Evolutionary conservation across 2,888 invertebrate genomes (phyloP).

Genomic region (Nephrotoma guestfalica): DNA sequence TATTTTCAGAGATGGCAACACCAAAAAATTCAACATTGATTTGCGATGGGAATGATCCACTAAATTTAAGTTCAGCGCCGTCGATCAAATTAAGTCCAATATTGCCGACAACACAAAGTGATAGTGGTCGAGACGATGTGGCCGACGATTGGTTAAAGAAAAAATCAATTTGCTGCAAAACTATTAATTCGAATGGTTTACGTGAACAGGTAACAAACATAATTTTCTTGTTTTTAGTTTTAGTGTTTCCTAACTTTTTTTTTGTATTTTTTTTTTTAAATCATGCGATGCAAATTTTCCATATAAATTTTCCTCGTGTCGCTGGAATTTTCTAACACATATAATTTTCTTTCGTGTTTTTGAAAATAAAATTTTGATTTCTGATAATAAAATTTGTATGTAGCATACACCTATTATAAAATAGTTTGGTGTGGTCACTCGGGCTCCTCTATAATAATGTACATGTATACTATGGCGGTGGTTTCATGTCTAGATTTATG

Average conservation of each 20-base stretch:
- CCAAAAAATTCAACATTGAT: conserved; percentile 30
- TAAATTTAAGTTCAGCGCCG: conserved; percentile 4
- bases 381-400: not conserved
- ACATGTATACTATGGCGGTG: not conserved
- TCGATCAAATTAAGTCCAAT: conserved; percentile 24
- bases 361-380: not conserved
- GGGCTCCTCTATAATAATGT: not conserved
- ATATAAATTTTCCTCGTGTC: not conserved
- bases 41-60: conserved; percentile 18
- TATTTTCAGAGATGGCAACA: conserved; percentile 9
- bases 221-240: not conserved
- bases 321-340: not conserved
- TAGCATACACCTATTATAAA: not conserved
- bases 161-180: conserved; percentile 12
- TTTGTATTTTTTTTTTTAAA: not conserved
- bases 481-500: not conserved
- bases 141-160: not conserved
- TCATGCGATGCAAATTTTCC: conserved; percentile 1
- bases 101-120: conserved; percentile 17
- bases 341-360: not conserved
- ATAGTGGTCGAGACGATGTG: not conserved
- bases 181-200: conserved; percentile 5
- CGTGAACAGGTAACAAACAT: conserved; percentile 9
- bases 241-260: too few species aligned
- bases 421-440: not conserved